Conservation (phyloP, 2,797 vertebrate species). For the Gymnodraco acuticeps region DNA sequence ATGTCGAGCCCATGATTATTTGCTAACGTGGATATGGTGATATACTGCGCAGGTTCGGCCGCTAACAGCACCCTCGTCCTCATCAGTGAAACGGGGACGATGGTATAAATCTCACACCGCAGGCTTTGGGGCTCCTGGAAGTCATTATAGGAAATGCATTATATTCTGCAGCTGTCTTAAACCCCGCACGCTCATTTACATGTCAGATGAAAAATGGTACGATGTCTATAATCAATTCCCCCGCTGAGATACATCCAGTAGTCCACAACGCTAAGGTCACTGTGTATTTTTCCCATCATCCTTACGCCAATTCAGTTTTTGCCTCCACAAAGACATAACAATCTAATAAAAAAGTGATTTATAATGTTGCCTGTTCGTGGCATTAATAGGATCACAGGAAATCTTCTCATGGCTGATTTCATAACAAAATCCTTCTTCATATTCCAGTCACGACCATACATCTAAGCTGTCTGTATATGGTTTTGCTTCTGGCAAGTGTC, state of each 20-base stretch:
- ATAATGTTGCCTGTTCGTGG: conserved; percentile 27
- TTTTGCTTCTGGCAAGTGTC: conserved; percentile 65
- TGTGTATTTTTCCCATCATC: conserved; percentile 32
- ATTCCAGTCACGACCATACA: conserved; percentile 61
- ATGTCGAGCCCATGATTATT: conserved; percentile 58
- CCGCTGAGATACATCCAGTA: conserved; percentile 21
- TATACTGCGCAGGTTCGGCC: conserved; percentile 45
- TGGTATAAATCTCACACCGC: conserved; percentile 64
- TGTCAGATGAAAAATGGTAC: conserved; percentile 57
- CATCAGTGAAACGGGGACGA: conserved; percentile 56
- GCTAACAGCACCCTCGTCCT: conserved; percentile 41
- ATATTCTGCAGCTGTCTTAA: conserved; percentile 57
- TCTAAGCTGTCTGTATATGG: conserved; percentile 51
- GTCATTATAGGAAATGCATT: conserved; percentile 70
- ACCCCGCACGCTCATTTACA: conserved; percentile 67
- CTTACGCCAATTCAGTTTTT: neutral
- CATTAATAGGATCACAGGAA: conserved; percentile 36
- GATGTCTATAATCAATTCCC: conserved; percentile 64
- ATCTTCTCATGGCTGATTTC: conserved; percentile 52
- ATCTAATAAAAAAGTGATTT: conserved; percentile 45
- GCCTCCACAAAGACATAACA: conserved; percentile 12
- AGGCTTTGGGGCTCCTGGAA: conserved; percentile 58
- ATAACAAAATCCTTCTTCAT: conserved; percentile 50
- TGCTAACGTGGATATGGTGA: conserved; percentile 55
- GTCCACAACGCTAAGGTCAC: conserved; percentile 13